Percentiles rank a stretch among this genome's conserved stretches.
Conservation (phyloP, 1,140 invertebrate genomes). For the Conus ventricosus region DNA sequence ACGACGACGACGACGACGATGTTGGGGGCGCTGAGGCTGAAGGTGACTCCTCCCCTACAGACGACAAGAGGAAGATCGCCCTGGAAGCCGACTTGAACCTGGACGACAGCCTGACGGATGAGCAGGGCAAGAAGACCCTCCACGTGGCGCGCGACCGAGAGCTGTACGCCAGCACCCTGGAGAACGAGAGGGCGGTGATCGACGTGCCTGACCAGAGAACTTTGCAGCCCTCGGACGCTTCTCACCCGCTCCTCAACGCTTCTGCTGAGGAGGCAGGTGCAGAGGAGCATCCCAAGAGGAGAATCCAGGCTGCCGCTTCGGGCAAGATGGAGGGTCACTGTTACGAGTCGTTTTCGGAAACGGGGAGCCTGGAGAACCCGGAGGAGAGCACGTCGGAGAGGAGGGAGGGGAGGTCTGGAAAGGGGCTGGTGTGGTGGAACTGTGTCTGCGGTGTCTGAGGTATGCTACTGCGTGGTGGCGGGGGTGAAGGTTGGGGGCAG, state of each 20-base stretch:
- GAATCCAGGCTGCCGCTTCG: background rate
- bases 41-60: background rate
- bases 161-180: slow-evolving; percentile 14
- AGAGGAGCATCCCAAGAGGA: background rate
- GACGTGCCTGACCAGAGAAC: background rate
- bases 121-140: slow-evolving; percentile 33
- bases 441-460: background rate
- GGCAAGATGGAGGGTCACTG: background rate
- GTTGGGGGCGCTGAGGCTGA: background rate
- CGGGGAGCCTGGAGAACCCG: background rate
- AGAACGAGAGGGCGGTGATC: background rate
- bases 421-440: background rate
- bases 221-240: background rate
- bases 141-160: slow-evolving; percentile 21
- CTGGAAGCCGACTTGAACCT: slow-evolving; percentile 2
- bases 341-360: slow-evolving; percentile 17
- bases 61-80: background rate
- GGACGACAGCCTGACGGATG: slow-evolving; percentile 11
- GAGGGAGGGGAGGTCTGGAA: background rate
- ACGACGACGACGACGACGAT: background rate
- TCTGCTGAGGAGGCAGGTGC: background rate
- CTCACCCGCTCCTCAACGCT: background rate
- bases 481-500: background rate
- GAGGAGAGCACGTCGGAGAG: background rate
- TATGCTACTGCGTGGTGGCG: background rate